These are phyloP conservation scores for Amitus sp. DNA, from an alignment of 2,888 invertebrate genomes.

Conservation along the genomic window DNA sequence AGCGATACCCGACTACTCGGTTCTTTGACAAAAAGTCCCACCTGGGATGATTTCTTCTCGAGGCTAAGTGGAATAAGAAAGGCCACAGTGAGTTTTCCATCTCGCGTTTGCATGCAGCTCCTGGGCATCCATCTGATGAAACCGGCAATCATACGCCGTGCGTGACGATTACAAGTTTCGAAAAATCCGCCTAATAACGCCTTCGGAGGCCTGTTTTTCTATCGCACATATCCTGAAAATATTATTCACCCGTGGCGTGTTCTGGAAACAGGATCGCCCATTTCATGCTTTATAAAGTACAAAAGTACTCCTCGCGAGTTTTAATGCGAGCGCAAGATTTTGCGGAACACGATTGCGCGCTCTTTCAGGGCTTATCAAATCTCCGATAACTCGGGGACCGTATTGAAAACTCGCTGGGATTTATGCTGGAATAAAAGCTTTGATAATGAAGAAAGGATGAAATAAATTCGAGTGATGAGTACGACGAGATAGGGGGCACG, in stretches of 20 bases:
- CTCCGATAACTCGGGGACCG: too few relatives aligned
- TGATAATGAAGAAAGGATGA: constrained; percentile 1
- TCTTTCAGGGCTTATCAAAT: too few relatives aligned
- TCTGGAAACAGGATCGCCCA: constrained; percentile 45
- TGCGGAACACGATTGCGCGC: constrained; percentile 19
- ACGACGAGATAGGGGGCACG: background rate
- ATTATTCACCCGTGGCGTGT: constrained; percentile 33
- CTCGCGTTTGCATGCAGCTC: constrained; percentile 12
- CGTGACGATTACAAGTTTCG: constrained; percentile 24
- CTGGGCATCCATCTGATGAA: constrained; percentile 7
- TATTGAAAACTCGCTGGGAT: background rate
- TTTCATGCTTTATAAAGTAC: constrained; percentile 50
- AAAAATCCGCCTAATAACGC: constrained; percentile 33
- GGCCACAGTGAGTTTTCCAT: background rate
- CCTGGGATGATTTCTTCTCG: too few relatives aligned
- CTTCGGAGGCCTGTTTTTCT: constrained; percentile 17
- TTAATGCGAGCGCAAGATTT: constrained; percentile 31
- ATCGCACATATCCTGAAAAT: constrained; percentile 25
- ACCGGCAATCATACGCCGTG: constrained; percentile 16
- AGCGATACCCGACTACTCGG: too few relatives aligned
- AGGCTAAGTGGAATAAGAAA: background rate
- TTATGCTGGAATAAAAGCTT: background rate
- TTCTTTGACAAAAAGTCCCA: too few relatives aligned
- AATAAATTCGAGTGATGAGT: constrained; percentile 11
- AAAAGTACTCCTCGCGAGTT: constrained; percentile 43